Base-by-base conservation (phyloP, 2,888 invertebrate species). In the Allolobophora icterica region DNA sequence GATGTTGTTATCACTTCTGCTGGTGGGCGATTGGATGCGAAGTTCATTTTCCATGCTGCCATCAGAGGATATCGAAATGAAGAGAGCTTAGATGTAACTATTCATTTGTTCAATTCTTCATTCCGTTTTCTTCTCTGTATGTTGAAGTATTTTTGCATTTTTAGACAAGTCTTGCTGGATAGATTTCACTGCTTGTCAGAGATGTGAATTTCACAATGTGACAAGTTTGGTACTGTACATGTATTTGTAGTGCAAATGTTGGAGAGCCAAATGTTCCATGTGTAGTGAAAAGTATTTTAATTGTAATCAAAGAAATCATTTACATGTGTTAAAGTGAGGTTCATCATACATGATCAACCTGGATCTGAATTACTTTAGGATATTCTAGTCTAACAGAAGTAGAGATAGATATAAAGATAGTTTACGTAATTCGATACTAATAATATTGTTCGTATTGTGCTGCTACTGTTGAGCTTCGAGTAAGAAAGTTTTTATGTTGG, bases 11-110 rank as follows among this genome's bases (percentile, higher is more conserved):
- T 33, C 6, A n/a, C 87, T 87, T 30, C 87, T 17, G 38, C 38
- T 8, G 87, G 87, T 35, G 87, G 87, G 4, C 19, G 24, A 33
- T 5, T 87, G 35, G 24, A 87, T 24, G 35, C 87, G 24, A 38
- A 87, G 38, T 35, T 33, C 24, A 35, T 87, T 17, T 87, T 87
- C 38, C 87, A 87, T 38, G 87, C 87, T 87, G 87, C 87, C 87
- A 87, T 87, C 87, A 87, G 87, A 17, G 35, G 24, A 87, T 87
- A 87, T 35, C 87, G 35, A 34, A 87, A 87, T 87, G 35, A 87
- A 24, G 87, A 87, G n/a, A 87, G 87, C 38, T 38, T 87, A 34
- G 87, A 87, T n/a, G 87, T 87, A 87, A 87, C 71, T n/a, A 71
- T 30, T 71, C n/a, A 71, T 1, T 24, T 52, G 21, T 52, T 38